Percentiles rank a stretch among this genome's conserved stretches.
These are phyloP conservation scores for Mola mola DNA, from an alignment of 2,113 vertebrate species.

Conservation along the genomic window DNA sequence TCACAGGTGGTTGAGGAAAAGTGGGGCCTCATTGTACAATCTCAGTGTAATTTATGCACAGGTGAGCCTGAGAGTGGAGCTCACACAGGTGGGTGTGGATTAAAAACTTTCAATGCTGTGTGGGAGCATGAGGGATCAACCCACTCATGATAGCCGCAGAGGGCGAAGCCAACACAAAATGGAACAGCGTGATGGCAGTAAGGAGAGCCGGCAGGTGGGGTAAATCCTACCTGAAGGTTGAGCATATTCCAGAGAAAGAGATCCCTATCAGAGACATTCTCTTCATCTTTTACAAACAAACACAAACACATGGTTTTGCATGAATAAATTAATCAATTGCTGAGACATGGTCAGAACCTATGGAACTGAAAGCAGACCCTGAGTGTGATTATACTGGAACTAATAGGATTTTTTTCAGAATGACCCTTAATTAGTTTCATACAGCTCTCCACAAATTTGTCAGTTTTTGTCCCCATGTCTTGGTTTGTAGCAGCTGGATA, in stretches of 20 bases:
- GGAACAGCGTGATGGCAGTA: neutral
- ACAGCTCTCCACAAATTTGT: conserved; percentile 45
- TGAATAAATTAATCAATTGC: conserved; percentile 34
- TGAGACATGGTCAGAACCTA: conserved; percentile 40
- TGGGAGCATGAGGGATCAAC: too few relatives aligned
- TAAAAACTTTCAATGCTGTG: too few relatives aligned
- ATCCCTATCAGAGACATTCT: conserved; percentile 54
- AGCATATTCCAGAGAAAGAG: conserved; percentile 26
- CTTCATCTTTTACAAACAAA: conserved; percentile 31
- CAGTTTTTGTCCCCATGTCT: conserved; percentile 49
- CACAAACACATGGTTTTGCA: neutral
- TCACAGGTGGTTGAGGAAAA: too few relatives aligned
- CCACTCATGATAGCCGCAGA: neutral
- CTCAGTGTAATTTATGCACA: too few relatives aligned
- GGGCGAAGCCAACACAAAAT: too few relatives aligned
- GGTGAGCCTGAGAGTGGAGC: too few relatives aligned
- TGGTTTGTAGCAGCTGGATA: too few relatives aligned
- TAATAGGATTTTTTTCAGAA: conserved; percentile 71
- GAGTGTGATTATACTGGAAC: conserved; percentile 68
- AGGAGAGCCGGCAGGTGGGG: conserved; percentile 28
- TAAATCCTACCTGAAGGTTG: conserved; percentile 48
- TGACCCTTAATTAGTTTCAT: conserved; percentile 64
- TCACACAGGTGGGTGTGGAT: too few relatives aligned
- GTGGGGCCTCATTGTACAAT: too few relatives aligned
- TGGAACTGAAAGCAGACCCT: conserved; percentile 48